A percentile compares a stretch with the other conserved stretches of the same genome.
phyloP scores from a whole-genome alignment of 2,888 invertebrate species.

The Oasisia sp. region DNA sequence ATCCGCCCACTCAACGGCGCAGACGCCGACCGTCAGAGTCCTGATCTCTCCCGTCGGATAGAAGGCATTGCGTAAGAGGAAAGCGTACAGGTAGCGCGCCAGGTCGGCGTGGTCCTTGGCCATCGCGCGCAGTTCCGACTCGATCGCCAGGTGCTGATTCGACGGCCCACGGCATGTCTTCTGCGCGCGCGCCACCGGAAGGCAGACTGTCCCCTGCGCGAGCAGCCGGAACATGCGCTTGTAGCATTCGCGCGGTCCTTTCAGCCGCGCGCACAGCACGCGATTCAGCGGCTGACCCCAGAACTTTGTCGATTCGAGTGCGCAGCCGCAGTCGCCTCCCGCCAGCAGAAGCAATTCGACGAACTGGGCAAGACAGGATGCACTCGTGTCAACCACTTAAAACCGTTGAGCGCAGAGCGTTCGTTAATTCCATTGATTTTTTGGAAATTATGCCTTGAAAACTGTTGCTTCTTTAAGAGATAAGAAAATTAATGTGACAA shows the following conservation, averaged over 20 bases:
- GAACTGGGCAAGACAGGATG: slow-evolving; percentile 30
- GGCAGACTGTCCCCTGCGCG: slow-evolving; percentile 40
- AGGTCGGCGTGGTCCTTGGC: slow-evolving; percentile 39
- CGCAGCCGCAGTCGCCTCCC: slow-evolving; percentile 41
- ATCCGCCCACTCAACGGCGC: slow-evolving; percentile 35
- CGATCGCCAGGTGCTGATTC: slow-evolving; percentile 30
- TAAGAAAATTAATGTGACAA: too few species aligned
- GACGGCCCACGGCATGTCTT: slow-evolving; percentile 14
- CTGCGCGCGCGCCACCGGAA: slow-evolving; percentile 25
- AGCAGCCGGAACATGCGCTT: slow-evolving; percentile 40
- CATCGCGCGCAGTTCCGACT: slow-evolving; percentile 38
- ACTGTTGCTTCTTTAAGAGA: too few species aligned
- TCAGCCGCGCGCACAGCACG: slow-evolving; percentile 39
- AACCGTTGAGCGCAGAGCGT: too few species aligned
- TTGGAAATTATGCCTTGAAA: too few species aligned
- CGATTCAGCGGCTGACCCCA: slow-evolving; percentile 43
- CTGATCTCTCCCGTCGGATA: slow-evolving; percentile 35
- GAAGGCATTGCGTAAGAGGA: slow-evolving; percentile 41
- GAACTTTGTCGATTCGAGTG: slow-evolving; percentile 34
- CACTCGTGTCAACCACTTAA: not conserved
- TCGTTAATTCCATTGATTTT: too few species aligned
- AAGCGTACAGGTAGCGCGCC: slow-evolving; percentile 37
- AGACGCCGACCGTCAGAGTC: slow-evolving; percentile 23
- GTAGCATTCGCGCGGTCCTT: slow-evolving; percentile 42
- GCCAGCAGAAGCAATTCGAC: slow-evolving; percentile 38